phyloP scores from a whole-genome alignment of 1,140 invertebrate genomes.

The Drosophila biarmipes region DNA sequence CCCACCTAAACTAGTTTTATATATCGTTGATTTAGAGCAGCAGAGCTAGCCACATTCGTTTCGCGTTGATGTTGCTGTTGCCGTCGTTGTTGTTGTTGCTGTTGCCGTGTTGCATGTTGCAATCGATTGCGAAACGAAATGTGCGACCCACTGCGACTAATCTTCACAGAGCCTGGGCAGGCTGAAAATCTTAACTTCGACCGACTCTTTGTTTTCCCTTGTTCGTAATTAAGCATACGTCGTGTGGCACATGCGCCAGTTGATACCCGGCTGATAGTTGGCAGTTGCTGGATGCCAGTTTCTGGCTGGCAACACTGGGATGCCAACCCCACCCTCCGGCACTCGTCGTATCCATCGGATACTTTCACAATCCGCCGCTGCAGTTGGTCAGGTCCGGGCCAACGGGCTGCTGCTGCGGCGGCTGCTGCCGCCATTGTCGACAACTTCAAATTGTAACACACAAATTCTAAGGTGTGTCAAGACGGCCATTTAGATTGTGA shows the following conservation, averaged over 20 bases:
- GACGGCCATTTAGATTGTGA: constrained; percentile 82
- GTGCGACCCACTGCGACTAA: constrained; percentile 82
- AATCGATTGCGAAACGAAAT: constrained; percentile 83
- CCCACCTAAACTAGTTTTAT: constrained; percentile 84
- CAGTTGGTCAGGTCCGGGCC: constrained; percentile 66
- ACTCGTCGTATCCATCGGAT: constrained; percentile 61
- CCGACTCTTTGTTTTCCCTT: constrained; percentile 61
- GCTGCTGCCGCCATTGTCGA: constrained; percentile 72
- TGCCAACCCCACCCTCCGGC: constrained; percentile 53
- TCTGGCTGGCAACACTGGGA: constrained; percentile 36
- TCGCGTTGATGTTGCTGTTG: constrained; percentile 58
- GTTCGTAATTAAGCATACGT: constrained; percentile 82
- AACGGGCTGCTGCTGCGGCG: constrained; percentile 18
- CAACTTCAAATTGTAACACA: constrained; percentile 83
- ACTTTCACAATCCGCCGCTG: constrained; percentile 77
- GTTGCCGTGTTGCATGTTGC: constrained; percentile 74
- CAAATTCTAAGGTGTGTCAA: constrained; percentile 81
- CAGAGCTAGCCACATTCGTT: constrained; percentile 72
- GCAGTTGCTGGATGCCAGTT: constrained; percentile 1
- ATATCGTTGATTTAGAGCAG: constrained; percentile 77
- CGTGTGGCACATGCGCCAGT: constrained; percentile 68
- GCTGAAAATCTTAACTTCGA: constrained; percentile 42
- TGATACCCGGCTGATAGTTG: constrained; percentile 2
- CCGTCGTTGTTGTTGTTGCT: constrained; percentile 40
- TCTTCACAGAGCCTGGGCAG: constrained; percentile 66